A percentile compares a stretch with the other conserved stretches of the same genome.
Conservation (phyloP, 2,888 invertebrate genomes). For the Drosophila mettleri region DNA sequence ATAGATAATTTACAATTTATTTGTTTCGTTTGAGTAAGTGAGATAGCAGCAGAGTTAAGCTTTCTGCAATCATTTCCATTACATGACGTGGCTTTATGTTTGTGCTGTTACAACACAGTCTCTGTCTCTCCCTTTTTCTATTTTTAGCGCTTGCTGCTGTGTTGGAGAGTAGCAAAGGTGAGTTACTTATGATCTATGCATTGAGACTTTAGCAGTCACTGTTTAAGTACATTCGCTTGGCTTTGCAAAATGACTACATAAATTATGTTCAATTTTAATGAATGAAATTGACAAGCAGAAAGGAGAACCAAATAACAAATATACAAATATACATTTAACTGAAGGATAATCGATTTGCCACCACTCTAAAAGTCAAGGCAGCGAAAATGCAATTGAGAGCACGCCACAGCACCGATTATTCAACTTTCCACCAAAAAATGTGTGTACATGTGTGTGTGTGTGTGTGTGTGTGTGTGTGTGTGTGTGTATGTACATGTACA, state of each 20-base stretch:
- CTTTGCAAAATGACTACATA: background rate
- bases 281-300: slow-evolving; percentile 5
- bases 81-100: background rate
- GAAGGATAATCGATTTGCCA: slow-evolving; percentile 1
- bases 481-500: background rate
- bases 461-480: background rate
- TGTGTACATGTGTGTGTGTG: background rate
- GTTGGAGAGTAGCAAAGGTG: background rate
- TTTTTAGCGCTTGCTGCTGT: no score
- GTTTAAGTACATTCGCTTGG: background rate
- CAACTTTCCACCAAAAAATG: slow-evolving; percentile 11
- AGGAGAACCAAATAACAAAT: background rate
- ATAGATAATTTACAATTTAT: slow-evolving; percentile 17
- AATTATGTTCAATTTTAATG: slow-evolving; percentile 4
- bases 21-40: slow-evolving; percentile 26
- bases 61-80: background rate
- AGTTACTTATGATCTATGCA: background rate
- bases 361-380: slow-evolving; percentile 5
- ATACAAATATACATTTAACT: background rate
- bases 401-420: slow-evolving; percentile 13
- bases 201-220: background rate
- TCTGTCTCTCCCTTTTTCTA: background rate
- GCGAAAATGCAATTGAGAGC: slow-evolving; percentile 17
- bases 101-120: background rate
- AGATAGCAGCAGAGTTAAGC: background rate